phyloP scores from a whole-genome alignment of 1,140 invertebrate genomes.

The Camponotus vicinus region DNA sequence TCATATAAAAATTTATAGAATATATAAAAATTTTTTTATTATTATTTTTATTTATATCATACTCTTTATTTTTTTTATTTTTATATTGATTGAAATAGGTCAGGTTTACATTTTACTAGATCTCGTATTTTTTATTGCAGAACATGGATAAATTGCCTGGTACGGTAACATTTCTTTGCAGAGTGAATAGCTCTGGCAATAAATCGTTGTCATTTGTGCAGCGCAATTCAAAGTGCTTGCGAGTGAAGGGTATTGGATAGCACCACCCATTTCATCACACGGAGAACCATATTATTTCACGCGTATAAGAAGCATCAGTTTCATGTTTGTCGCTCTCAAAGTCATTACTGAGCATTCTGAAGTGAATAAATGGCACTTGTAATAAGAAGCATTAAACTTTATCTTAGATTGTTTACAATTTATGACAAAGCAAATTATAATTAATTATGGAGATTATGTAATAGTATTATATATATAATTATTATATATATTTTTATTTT shows the following conservation, averaged over 20 bases:
- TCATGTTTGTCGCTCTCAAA: conserved; percentile 80
- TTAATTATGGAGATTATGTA: background rate
- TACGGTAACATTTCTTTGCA: conserved; percentile 17
- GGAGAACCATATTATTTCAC: conserved; percentile 46
- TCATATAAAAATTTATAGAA: background rate
- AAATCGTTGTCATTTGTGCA: conserved; percentile 41
- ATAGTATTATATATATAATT: background rate
- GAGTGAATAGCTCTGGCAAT: conserved; percentile 53
- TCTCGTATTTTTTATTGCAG: conserved; percentile 17
- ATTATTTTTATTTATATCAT: no score
- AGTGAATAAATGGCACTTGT: conserved; percentile 70
- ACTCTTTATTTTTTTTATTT: background rate
- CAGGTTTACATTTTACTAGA: conserved; percentile 23
- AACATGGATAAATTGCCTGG: conserved; percentile 25
- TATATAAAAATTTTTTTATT: background rate
- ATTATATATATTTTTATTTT: background rate
- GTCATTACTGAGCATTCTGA: conserved; percentile 78
- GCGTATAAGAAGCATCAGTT: conserved; percentile 49
- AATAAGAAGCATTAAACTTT: background rate
- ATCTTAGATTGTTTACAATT: background rate
- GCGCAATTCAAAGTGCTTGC: conserved; percentile 10
- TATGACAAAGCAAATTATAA: background rate
- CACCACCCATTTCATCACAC: conserved; percentile 48
- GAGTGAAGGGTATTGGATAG: conserved; percentile 57
- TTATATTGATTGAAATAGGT: background rate